These are phyloP conservation scores for Microtus oregoni DNA, from an alignment of 2,113 vertebrate genomes.

Conservation along the genomic window DNA sequence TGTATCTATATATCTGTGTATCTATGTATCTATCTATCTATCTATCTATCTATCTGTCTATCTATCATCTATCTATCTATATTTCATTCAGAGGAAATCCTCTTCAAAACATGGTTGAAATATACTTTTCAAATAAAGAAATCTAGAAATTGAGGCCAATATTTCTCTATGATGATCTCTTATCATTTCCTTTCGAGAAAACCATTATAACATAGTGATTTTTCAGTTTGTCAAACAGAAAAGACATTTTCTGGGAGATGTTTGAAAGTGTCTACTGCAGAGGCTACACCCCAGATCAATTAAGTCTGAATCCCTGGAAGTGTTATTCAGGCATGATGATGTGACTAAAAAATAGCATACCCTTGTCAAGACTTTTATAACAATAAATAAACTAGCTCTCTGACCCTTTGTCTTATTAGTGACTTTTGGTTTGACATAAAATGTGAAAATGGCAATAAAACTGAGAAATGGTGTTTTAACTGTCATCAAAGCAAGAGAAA, in stretches of 20 bases:
- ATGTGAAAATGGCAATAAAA: conserved; percentile 36
- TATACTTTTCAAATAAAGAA: conserved; percentile 5
- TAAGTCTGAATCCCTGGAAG: conserved; percentile 1
- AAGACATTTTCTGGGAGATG: not conserved
- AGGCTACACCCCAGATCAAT: not conserved
- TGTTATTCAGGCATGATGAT: not conserved
- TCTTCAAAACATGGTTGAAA: not conserved
- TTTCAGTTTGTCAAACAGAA: not conserved
- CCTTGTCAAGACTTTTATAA: conserved; percentile 20
- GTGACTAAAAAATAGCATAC: not conserved
- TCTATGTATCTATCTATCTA: not conserved
- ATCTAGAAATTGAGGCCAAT: not conserved
- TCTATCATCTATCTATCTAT: not conserved
- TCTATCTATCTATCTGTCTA: not conserved
- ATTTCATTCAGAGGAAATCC: not conserved
- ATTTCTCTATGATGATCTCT: not conserved
- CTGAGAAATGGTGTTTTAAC: not conserved
- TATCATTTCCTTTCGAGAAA: not conserved
- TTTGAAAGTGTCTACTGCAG: not conserved
- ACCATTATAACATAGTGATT: not conserved
- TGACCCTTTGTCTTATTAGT: not conserved
- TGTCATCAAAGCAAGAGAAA: not conserved
- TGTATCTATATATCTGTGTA: no score
- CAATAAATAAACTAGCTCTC: not conserved
- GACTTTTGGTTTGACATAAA: not conserved